These are phyloP conservation scores for Ptychochromis oligacanthus DNA, from an alignment of 2,113 vertebrate genomes.

Conservation along the genomic window DNA sequence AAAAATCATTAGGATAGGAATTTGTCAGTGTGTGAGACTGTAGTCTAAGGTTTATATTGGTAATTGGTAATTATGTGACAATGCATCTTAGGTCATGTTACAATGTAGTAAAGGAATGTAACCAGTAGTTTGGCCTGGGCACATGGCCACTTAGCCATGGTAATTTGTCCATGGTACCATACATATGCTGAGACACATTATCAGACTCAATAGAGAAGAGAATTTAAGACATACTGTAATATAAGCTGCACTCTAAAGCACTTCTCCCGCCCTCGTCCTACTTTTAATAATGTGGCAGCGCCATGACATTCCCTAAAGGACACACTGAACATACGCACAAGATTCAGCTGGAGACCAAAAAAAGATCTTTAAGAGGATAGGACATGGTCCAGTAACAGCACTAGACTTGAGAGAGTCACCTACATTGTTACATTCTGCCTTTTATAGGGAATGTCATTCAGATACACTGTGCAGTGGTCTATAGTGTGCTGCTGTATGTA, in stretches of 20 bases:
- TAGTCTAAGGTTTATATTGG: not conserved
- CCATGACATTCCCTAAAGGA: slow-evolving; percentile 55
- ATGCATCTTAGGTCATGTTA: not conserved
- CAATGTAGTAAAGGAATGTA: not conserved
- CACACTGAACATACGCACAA: slow-evolving; percentile 29
- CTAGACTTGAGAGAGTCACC: slow-evolving; percentile 36
- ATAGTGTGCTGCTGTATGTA: slow-evolving; percentile 23
- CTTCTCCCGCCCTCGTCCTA: slow-evolving; percentile 2
- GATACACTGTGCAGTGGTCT: slow-evolving; percentile 44
- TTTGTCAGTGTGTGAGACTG: no score
- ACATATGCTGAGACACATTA: not conserved
- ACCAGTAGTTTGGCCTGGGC: not conserved
- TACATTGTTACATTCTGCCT: slow-evolving; percentile 57
- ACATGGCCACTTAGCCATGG: not conserved
- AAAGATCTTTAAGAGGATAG: slow-evolving; percentile 46
- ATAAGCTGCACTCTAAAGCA: slow-evolving; percentile 9
- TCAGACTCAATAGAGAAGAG: not conserved
- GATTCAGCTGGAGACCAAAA: slow-evolving; percentile 17
- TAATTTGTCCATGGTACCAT: not conserved
- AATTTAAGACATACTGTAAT: slow-evolving; percentile 3
- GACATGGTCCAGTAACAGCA: slow-evolving; percentile 44
- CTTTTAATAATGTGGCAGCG: slow-evolving; percentile 42
- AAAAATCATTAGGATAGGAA: no score
- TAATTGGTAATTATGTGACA: not conserved
- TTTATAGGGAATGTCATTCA: slow-evolving; percentile 48